Conservation (phyloP, 1,140 invertebrate genomes). For the Aphis gossypii region DNA sequence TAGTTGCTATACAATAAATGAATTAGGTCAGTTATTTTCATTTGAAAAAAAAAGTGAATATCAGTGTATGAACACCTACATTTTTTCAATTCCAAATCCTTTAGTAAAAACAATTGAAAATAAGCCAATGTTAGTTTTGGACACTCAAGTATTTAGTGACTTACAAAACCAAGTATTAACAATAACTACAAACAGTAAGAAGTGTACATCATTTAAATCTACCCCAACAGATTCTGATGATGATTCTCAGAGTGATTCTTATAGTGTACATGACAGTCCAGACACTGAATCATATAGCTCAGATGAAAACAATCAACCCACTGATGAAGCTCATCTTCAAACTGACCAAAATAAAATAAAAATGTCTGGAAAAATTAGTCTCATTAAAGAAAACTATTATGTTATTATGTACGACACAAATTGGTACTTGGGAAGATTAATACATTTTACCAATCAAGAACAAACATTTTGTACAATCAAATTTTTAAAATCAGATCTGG, state of each 20-base stretch:
- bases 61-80: neutral
- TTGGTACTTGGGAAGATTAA: neutral
- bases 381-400: neutral
- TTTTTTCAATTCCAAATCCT: neutral
- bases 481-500: neutral
- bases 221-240: no score
- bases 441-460: neutral
- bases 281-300: no score
- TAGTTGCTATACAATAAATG: neutral
- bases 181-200: no score
- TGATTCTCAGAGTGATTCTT: no score
- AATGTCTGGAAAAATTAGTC: no score
- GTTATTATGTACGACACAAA: neutral
- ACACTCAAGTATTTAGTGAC: no score
- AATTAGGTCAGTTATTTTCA: neutral
- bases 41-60: neutral
- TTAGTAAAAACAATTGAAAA: neutral
- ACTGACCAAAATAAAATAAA: no score
- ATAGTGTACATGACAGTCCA: no score
- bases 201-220: no score
- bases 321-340: no score
- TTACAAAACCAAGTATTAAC: no score
- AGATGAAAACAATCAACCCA: no score
- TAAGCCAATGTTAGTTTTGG: neutral
- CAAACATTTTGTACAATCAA: neutral